phyloP scores from a whole-genome alignment of 2,888 invertebrate species.

The Phaedon cochleariae region DNA sequence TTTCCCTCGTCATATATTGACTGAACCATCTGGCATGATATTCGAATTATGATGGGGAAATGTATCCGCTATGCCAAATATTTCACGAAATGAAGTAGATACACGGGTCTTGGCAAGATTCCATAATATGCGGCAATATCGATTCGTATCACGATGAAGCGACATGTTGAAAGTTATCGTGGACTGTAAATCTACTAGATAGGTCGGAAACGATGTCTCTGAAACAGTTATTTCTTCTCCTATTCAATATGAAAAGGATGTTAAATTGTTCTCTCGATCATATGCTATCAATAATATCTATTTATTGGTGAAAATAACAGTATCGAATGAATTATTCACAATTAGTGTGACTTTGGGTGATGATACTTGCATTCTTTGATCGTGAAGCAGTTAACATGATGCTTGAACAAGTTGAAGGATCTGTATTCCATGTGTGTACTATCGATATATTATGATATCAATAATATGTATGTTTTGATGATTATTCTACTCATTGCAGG shows the following conservation, averaged over 20 bases:
- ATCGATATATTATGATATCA: no score
- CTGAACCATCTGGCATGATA: neutral
- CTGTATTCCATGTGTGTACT: no score
- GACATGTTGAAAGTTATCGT: constrained; percentile 2
- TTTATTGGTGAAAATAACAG: no score
- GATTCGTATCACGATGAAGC: constrained; percentile 11
- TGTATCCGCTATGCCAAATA: constrained; percentile 11
- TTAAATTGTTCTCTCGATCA: neutral
- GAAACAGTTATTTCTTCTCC: neutral
- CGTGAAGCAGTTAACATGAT: no score
- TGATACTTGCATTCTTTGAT: no score
- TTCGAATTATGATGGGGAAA: neutral
- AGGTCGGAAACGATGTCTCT: neutral
- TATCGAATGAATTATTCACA: no score
- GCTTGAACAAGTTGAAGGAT: no score
- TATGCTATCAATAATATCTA: no score
- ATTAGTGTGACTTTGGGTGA: no score
- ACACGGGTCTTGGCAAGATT: constrained; percentile 20
- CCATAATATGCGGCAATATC: constrained; percentile 18
- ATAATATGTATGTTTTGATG: no score
- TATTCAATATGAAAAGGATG: neutral
- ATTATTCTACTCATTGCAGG: no score
- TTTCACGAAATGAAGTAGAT: constrained; percentile 10
- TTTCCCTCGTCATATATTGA: neutral
- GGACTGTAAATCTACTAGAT: neutral